Base-by-base conservation (phyloP, 2,797 vertebrate genomes). In the Ctenochaetus hawaiiensis region DNA sequence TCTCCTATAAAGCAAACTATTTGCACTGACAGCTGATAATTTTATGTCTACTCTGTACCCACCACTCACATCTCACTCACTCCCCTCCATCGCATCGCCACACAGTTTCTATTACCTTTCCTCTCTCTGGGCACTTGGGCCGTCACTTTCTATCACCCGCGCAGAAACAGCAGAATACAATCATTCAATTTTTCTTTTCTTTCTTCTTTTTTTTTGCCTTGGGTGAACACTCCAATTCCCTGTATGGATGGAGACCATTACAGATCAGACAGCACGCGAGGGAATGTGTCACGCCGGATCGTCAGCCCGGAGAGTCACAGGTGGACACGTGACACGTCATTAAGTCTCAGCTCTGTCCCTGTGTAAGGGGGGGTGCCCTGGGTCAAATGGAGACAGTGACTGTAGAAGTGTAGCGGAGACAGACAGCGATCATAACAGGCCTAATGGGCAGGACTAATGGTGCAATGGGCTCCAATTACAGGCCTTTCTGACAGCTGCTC, bases 361-460 rank as follows among this genome's bases (percentile, higher is more conserved):
- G 23, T 83, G 85, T 82, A 80, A 81, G 87, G 83, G 81, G 80
- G 78, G 77, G 68, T 61, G 87, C 89, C 89, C 80, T 63, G 86
- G 92, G 93, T 95, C 93, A 94, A 93, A 94, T 72, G 90, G 85
- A 92, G 86, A 91, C 85, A 70, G 87, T 76, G 87, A 88, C 78
- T 85, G 85, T 75, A 81, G 84, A 78, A 79, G 84, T 86, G 84
- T 77, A 82, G 75, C 74, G 11, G 78, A 90, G 90, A 92, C 83
- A 89, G 91, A 91, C 91, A 91, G 90, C 86, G 87, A 93, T 93
- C 92, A 94, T 94, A 94, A 92, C 89, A 84, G 87, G 84, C 79
- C 90, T 92, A 94, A 94, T 91, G 91, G 91, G 78, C 89, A 92
- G 81, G 89, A 91, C 87, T 94, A 95, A 94, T 93, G 91, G 92